A percentile compares a stretch with the other conserved stretches of the same genome.
Evolutionary conservation across 2,797 vertebrate genomes (phyloP).

Genomic region (Epinephelus awoara): DNA sequence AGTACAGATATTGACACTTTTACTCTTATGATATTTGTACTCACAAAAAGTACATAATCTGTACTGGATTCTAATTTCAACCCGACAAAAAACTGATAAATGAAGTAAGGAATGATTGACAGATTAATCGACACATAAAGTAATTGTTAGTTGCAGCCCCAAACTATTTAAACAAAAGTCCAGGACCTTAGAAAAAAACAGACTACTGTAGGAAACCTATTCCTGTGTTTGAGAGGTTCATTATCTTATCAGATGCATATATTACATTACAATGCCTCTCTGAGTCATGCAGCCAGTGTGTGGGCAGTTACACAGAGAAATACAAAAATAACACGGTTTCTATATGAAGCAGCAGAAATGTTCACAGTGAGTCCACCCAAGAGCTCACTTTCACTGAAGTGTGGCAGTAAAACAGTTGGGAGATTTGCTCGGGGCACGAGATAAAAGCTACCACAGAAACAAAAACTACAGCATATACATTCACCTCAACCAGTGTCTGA

Average conservation of each 20-base stretch:
- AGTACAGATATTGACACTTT: too few relatives aligned
- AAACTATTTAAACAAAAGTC: not conserved
- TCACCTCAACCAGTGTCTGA: not conserved
- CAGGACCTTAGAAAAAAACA: conserved; percentile 22
- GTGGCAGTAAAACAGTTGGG: conserved; percentile 18
- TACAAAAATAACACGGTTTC: conserved; percentile 38
- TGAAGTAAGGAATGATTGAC: too few relatives aligned
- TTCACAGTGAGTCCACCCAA: conserved; percentile 16
- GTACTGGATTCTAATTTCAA: too few relatives aligned
- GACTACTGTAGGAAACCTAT: conserved; percentile 8
- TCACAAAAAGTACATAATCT: too few relatives aligned
- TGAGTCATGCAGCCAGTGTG: conserved; percentile 55
- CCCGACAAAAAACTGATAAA: too few relatives aligned
- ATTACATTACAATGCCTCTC: conserved; percentile 37
- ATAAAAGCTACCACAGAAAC: conserved; percentile 6
- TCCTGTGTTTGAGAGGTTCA: conserved; percentile 21
- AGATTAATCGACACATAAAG: too few relatives aligned
- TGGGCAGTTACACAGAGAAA: conserved; percentile 53
- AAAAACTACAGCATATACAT: conserved; percentile 3
- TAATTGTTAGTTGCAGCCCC: too few relatives aligned
- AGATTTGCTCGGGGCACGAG: not conserved
- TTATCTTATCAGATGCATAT: conserved; percentile 58
- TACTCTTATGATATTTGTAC: too few relatives aligned
- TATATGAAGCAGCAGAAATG: conserved; percentile 40
- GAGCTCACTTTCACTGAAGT: conserved; percentile 14